Evolutionary conservation across 2,113 vertebrate genomes (phyloP), one percentile per base, ranked within the genome.

Genomic region (Cyphomyrus plagiostoma): DNA sequence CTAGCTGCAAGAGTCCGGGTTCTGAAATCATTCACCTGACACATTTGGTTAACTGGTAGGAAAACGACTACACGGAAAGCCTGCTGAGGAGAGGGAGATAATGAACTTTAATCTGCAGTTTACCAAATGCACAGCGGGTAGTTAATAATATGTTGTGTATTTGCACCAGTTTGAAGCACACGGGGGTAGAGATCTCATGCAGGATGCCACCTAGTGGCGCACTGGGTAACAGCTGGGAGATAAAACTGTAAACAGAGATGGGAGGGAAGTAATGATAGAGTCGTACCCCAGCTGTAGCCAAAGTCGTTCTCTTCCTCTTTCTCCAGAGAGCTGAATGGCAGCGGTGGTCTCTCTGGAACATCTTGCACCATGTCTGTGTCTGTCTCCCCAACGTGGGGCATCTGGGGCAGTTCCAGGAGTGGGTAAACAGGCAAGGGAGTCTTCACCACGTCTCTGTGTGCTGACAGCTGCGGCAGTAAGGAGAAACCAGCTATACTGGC

Each of bases 241-340:
- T 10, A 30, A 74, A 74, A 15, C 3, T 35, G 53, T 39, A 26
- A 45, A 42, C 77, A 82, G 77, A 39, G 35, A 35, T 21, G 42
- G 45, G 82, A n/a, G 45, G 42, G 23, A 49, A 48, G 19, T 11
- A 42, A 13, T 30, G 17, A 83, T 48, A 46, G 58, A 7, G 3
- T 58, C 80, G 50, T 52, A 99, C 98, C 96, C 96, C 96, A 97
- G 92, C 96, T 95, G 89, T 95, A 96, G 92, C 96, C 94, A 0
- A 96, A 97, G 89, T 96, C 95, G 89, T 97, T 93, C 62, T 92
- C 62, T 4, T 94, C 93, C 62, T 92, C 62, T 4, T 94, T 15
- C 66, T 39, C 93, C 50, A 85, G 66, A 58, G 95, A 94, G 85
- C 93, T 95, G 11, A 88, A 91, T 23, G 90, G 89, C 91, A 89